Evolutionary conservation across 2,888 invertebrate genomes (phyloP).

Genomic region (Xanthorhoe spadicearia): DNA sequence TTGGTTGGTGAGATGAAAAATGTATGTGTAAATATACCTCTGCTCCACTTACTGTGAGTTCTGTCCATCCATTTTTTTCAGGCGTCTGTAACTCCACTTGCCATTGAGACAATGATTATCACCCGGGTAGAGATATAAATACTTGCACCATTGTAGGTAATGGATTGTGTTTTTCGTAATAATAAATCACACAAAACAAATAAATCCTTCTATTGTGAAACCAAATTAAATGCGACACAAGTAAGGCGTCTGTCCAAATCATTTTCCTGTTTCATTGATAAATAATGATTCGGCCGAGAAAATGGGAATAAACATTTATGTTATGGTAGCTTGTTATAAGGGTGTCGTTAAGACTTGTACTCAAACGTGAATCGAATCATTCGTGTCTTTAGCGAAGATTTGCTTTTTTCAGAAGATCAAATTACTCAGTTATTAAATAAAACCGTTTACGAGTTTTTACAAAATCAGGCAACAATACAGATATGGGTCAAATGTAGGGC

Average conservation of each 20-base stretch:
- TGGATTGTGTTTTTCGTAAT: background rate
- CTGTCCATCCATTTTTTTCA: background rate
- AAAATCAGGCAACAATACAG: too few species aligned
- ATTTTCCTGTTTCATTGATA: conserved; percentile 7
- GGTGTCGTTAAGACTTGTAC: background rate
- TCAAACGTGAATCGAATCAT: too few species aligned
- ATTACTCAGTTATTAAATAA: too few species aligned
- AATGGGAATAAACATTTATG: background rate
- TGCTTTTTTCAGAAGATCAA: too few species aligned
- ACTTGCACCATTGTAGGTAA: too few species aligned
- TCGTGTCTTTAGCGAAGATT: too few species aligned
- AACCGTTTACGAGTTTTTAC: too few species aligned
- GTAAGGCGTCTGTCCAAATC: conserved; percentile 3
- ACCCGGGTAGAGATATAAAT: too few species aligned
- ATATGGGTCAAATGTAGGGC: too few species aligned
- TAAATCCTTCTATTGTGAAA: conserved; percentile 1
- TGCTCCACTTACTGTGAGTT: background rate
- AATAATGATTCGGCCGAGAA: conserved; percentile 1
- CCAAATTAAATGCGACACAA: background rate
- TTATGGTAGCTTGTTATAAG: background rate
- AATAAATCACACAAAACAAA: background rate
- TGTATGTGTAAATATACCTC: conserved; percentile 1
- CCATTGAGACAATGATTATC: too few species aligned
- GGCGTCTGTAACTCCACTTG: background rate
- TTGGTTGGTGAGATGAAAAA: conserved; percentile 7